Conservation (phyloP, 2,888 invertebrate genomes). For the Sphecodes monilicornis region DNA sequence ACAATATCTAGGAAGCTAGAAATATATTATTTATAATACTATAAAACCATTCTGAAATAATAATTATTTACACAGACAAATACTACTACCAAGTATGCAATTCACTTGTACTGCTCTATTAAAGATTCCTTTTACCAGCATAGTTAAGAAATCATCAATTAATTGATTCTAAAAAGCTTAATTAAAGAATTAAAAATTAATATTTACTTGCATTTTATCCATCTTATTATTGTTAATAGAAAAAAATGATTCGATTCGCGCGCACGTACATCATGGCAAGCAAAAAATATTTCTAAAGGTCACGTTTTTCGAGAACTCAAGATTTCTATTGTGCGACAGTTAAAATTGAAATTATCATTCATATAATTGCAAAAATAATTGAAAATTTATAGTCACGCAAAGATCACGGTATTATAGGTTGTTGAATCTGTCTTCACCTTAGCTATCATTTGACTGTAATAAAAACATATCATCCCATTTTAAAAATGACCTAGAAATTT, state of each 20-base stretch:
- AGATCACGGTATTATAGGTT: too few relatives aligned
- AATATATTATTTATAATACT: neutral
- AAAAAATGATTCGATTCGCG: neutral
- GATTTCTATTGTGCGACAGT: neutral
- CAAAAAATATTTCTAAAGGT: neutral
- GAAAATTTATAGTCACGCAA: too few relatives aligned
- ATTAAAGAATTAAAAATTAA: constrained; percentile 1
- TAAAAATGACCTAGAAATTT: neutral
- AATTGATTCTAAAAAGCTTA: too few relatives aligned
- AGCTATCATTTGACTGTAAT: neutral
- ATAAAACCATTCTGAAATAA: neutral
- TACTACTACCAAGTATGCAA: neutral
- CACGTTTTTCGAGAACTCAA: neutral
- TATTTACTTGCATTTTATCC: neutral
- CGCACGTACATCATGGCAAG: neutral
- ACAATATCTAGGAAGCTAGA: constrained; percentile 29
- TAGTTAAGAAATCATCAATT: neutral
- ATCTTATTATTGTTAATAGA: neutral
- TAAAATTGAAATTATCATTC: neutral
- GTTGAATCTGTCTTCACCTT: too few relatives aligned
- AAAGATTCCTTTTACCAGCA: neutral
- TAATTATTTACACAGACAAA: neutral
- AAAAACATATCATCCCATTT: neutral
- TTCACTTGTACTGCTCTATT: neutral
- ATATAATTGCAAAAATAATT: neutral